phyloP scores from a whole-genome alignment of 2,888 invertebrate genomes.

The Aethes cnicana region DNA sequence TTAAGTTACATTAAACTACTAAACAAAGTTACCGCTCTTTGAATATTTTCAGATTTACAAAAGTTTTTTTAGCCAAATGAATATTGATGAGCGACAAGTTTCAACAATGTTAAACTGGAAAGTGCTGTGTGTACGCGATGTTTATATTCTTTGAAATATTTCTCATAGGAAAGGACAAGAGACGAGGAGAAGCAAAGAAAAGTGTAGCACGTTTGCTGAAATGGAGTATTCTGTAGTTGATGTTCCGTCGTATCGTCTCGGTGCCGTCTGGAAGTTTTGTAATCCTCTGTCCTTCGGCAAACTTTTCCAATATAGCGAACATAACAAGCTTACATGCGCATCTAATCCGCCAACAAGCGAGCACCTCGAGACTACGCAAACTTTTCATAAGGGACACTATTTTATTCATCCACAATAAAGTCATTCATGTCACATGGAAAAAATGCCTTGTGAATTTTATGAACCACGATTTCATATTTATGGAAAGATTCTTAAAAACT shows the following conservation, averaged over 20 bases:
- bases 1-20: conserved; percentile 56
- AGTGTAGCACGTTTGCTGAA: conserved; percentile 11
- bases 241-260: conserved; percentile 48
- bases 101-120: neutral
- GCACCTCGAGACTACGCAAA: conserved; percentile 43
- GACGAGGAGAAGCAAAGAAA: conserved; percentile 23
- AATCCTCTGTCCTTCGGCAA: conserved; percentile 65
- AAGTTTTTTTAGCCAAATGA: conserved; percentile 56
- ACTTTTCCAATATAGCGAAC: conserved; percentile 70
- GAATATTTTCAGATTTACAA: conserved; percentile 50
- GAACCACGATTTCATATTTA: no score
- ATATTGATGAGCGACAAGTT: conserved; percentile 53
- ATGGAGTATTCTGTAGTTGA: conserved; percentile 37
- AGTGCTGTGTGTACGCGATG: neutral
- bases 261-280: conserved; percentile 63
- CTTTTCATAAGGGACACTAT: conserved; percentile 47
- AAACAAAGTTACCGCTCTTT: conserved; percentile 54
- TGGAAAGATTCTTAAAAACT: no score
- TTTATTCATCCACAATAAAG: conserved; percentile 42
- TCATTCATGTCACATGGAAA: conserved; percentile 5
- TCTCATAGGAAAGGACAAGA: conserved; percentile 6
- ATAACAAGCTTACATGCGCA: conserved; percentile 62
- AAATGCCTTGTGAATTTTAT: no score
- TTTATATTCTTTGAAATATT: neutral
- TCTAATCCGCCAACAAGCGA: conserved; percentile 53